Percentiles rank a stretch among this genome's conserved stretches.
These are phyloP conservation scores for Empis stercorea DNA, from an alignment of 2,888 invertebrate genomes.

Conservation along the genomic window DNA sequence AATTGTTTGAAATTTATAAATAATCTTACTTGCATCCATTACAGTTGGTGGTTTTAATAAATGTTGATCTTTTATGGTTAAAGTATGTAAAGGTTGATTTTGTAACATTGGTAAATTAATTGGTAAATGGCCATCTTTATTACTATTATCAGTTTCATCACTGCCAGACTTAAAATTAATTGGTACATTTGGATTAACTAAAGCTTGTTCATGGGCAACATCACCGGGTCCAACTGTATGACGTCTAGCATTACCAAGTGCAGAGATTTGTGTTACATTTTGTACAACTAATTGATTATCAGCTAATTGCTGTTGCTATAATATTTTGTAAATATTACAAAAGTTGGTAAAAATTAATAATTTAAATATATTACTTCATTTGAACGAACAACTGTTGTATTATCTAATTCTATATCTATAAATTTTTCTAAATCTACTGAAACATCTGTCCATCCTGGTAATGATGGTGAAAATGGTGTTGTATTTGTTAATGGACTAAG, in stretches of 20 bases:
- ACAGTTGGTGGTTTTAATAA: constrained; percentile 85
- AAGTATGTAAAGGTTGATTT: constrained; percentile 71
- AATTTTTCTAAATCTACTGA: constrained; percentile 34
- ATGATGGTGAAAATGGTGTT: constrained; percentile 18
- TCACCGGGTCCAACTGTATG: constrained; percentile 93
- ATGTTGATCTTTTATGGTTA: constrained; percentile 86
- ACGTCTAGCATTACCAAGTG: constrained; percentile 50
- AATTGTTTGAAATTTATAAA: too few species aligned
- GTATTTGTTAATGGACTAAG: constrained; percentile 33
- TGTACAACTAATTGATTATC: constrained; percentile 20
- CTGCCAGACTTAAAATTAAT: constrained; percentile 32
- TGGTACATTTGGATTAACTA: constrained; percentile 37
- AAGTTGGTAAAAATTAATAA: not conserved
- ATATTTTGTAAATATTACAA: not conserved
- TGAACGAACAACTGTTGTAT: constrained; percentile 19
- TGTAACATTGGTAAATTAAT: constrained; percentile 71
- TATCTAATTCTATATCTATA: constrained; percentile 31
- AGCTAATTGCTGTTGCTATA: constrained; percentile 14
- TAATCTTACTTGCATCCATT: constrained; percentile 60
- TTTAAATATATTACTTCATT: constrained; percentile 22
- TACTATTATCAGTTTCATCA: not conserved
- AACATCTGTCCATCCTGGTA: constrained; percentile 29
- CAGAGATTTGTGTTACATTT: constrained; percentile 16
- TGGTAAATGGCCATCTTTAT: constrained; percentile 50
- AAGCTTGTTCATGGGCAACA: constrained; percentile 69